Percentiles rank a stretch among this genome's conserved stretches.
These are phyloP conservation scores for Nephrotoma guestfalica DNA, from an alignment of 2,888 invertebrate species.

Conservation along the genomic window DNA sequence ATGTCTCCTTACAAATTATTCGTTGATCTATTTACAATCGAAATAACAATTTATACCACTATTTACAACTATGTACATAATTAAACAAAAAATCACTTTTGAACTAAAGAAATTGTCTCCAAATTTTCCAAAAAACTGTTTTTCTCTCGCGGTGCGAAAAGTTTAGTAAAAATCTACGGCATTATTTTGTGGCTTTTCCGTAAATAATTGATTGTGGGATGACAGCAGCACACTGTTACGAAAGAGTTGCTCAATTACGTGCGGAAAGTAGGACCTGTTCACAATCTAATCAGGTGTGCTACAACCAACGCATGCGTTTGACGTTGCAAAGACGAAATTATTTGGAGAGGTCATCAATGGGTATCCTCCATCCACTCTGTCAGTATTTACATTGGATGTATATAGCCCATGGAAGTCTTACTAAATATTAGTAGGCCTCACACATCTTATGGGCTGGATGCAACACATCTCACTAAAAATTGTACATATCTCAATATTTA, in stretches of 20 bases:
- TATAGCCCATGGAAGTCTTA: too few relatives aligned
- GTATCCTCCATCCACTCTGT: too few relatives aligned
- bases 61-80: background rate
- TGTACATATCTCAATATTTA: too few relatives aligned
- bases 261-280: background rate
- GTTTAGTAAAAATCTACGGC: background rate
- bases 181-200: conserved; percentile 1
- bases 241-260: background rate
- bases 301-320: background rate
- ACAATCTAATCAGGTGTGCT: background rate
- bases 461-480: too few relatives aligned
- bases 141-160: background rate
- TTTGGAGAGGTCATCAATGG: too few relatives aligned
- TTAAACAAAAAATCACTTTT: background rate
- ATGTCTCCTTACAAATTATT: background rate
- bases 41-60: background rate
- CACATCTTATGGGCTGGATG: too few relatives aligned
- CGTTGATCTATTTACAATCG: background rate
- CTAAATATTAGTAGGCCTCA: too few relatives aligned
- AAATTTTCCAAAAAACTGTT: background rate
- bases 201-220: background rate
- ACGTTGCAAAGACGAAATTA: too few relatives aligned
- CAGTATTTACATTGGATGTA: too few relatives aligned
- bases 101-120: background rate
- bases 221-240: background rate